These are phyloP conservation scores for Mesorhabditis belari DNA, from an alignment of 2,888 invertebrate species.

Conservation along the genomic window DNA sequence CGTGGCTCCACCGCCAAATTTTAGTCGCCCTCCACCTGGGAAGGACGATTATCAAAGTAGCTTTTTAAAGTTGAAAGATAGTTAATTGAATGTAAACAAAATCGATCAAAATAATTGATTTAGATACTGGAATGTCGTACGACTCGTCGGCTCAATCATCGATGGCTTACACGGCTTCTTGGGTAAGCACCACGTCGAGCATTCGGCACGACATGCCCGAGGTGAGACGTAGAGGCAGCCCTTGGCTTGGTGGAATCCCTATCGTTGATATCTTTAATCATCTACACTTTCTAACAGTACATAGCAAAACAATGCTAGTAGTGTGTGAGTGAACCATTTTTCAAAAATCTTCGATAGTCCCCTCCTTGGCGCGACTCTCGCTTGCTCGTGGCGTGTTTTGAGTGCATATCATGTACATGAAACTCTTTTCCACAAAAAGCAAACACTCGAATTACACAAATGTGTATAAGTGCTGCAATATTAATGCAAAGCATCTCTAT, in stretches of 20 bases:
- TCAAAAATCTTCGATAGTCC: no score
- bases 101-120: not conserved
- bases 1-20: not conserved
- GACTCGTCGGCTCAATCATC: slow-evolving; percentile 9
- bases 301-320: no score
- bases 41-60: not conserved
- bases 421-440: no score
- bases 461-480: no score
- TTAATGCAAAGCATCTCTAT: no score
- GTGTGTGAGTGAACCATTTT: no score
- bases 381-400: no score
- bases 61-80: not conserved
- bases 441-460: no score
- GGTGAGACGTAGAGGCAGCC: slow-evolving; percentile 1
- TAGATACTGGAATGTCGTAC: not conserved
- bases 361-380: no score
- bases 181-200: slow-evolving; percentile 43
- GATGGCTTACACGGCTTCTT: slow-evolving; percentile 40
- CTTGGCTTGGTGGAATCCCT: not conserved
- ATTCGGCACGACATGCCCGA: slow-evolving; percentile 43
- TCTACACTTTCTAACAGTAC: no score
- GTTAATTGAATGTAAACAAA: not conserved
- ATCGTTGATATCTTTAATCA: no score
- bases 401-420: no score
- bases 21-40: not conserved